Base-by-base conservation (phyloP, 2,888 invertebrate genomes). In the Cephus pulcher region DNA sequence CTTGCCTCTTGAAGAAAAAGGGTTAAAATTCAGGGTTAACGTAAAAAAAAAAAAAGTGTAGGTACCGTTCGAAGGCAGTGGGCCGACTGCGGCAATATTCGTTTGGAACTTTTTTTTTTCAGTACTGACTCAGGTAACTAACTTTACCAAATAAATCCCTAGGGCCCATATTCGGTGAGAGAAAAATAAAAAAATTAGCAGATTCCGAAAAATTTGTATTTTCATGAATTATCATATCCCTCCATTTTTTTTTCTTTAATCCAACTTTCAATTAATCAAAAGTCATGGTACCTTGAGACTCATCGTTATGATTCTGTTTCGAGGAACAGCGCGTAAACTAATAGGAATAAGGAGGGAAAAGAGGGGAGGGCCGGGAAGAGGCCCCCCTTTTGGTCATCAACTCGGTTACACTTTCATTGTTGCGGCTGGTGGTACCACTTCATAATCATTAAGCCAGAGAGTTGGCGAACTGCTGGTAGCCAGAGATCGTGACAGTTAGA, bases 321-420 rank as follows among this genome's bases (percentile, higher is more conserved):
- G 23, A 56, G 9, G 23, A 56, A 56, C 56, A 23, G 23, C 56
- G 56, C 56, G 56, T 56, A 23, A 23, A 56, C 56, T 56, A 23
- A 23, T 23, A 56, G 56, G 56, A 23, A 56, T 23, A 56, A 23
- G 71, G 32, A 74, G 69, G 74, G 23, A 76, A 76, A 56, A 70
- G 76, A 68, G 78, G 74, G 75, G 77, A 68, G 78, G 74, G 75
- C 76, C 70, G 76, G 79, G 79, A 80, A 74, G 30, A 76, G 76
- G 75, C 81, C 78, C 73, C 81, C 71, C 71, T 34, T 71, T 69
- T 81, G 77, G 79, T 81, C 79, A 84, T 82, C 85, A 77, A 83
- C 81, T 86, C 85, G 87, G 87, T 89, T 89, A 89, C 88, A 89
- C 89, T 89, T 89, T 89, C 89, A 85, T 89, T 89, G 85, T 84